phyloP scores from a whole-genome alignment of 2,113 vertebrate genomes.

The Tonatia bakeri region DNA sequence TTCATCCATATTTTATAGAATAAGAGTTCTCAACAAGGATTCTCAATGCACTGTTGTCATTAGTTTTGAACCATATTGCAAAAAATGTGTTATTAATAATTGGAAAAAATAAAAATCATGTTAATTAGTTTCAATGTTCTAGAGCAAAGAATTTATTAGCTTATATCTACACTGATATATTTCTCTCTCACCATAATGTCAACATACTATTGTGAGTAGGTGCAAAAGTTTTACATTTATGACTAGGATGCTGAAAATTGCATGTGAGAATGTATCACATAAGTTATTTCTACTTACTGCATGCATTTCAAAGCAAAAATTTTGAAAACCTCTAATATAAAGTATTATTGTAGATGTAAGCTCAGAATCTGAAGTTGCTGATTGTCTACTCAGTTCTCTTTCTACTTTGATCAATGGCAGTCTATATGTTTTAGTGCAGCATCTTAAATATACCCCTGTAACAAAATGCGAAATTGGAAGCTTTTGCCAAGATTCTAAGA shows the following conservation, averaged over 20 bases:
- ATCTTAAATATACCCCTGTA: neutral
- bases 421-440: neutral
- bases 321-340: neutral
- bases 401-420: neutral
- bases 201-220: neutral
- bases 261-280: neutral
- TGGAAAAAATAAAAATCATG: neutral
- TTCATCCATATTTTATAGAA: neutral
- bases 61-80: neutral
- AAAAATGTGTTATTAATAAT: neutral
- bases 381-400: neutral
- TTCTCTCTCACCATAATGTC: neutral
- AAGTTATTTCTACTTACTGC: neutral
- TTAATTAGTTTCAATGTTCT: neutral
- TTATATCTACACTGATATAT: neutral
- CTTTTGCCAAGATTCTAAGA: neutral
- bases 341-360: neutral
- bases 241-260: neutral
- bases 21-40: neutral
- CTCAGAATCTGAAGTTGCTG: neutral
- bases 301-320: neutral
- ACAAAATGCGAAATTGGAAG: neutral
- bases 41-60: neutral
- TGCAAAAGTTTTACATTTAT: neutral
- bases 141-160: neutral